Evolutionary conservation across 2,888 invertebrate genomes (phyloP), one percentile per base, ranked within the genome.

Genomic region (Onchidella celtica): DNA sequence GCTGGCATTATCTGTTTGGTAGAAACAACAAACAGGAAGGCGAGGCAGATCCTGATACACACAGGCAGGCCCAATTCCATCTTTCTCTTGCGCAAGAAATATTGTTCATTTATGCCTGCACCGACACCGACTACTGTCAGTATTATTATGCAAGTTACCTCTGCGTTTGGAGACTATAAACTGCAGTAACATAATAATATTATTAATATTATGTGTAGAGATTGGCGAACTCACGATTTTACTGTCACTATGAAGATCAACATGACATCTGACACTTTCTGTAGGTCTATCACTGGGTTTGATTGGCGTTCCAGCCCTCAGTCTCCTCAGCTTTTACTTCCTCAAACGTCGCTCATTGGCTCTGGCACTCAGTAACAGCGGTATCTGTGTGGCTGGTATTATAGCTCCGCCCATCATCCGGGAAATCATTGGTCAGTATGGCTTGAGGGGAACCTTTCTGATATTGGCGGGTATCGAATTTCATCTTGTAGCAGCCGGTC

Each of bases 311-410:
- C 83, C 83, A 1, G 55, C 73, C 38, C 9, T 69, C 21, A 81
- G 81, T 3, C 34, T 81, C 29, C 47, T 81, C 21, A 73, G 83
- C 32, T 77, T 63, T 57, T 84, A 84, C 70, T 84, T 84, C 74
- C 14, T 65, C 36, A 74, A 40, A 3, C 66, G 82, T 6, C 84
- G 82, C 2, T 79, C 84, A 4, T 57, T 84, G n/a, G 84, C 82
- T 21, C 70, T 68, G 27, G 66, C 82, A 17, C 65, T 84, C 24
- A 57, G 72, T 47, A 84, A 77, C 69, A 59, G 80, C 17, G 84
- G 84, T 0, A 17, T 79, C 24, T 80, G 84, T 47, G 78, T 80
- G n/a, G 76, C 82, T 24, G 55, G 79, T 65, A 73, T 84, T 14
- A 36, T 70, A 21, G 74, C 76, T 21, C 82, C 84, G 0, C 79